phyloP scores from a whole-genome alignment of 2,888 invertebrate species.

The Allolobophora icterica region DNA sequence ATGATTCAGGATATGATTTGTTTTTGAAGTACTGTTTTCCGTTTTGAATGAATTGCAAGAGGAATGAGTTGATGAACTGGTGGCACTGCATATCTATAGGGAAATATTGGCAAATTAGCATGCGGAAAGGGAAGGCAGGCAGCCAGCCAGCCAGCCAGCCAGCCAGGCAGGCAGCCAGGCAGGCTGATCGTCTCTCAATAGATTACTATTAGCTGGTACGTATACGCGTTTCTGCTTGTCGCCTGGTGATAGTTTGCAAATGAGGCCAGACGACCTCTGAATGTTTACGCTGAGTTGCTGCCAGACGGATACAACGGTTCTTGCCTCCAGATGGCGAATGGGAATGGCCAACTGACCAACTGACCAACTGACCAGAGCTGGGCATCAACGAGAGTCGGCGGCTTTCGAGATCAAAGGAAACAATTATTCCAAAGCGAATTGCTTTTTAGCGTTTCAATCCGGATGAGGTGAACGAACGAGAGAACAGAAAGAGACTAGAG shows the following conservation, averaged over 20 bases:
- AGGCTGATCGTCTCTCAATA: neutral
- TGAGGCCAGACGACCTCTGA: neutral
- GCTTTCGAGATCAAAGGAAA: conserved; percentile 11
- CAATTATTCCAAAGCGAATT: neutral
- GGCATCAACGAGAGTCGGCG: neutral
- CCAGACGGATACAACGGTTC: neutral
- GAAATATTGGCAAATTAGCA: neutral
- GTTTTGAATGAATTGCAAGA: no score
- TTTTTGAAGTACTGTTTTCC: no score
- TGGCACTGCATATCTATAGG: neutral
- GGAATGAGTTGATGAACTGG: no score
- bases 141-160: neutral
- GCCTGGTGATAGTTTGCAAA: conserved; percentile 1
- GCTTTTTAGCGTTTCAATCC: conserved; percentile 10
- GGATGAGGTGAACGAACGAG: neutral
- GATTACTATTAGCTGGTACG: neutral
- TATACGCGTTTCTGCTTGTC: neutral
- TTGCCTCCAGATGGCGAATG: neutral
- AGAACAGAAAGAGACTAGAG: neutral
- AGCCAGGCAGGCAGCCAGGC: neutral
- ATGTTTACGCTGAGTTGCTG: neutral
- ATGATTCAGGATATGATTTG: no score
- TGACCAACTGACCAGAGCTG: neutral
- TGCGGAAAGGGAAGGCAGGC: neutral
- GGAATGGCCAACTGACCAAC: neutral